A percentile compares a stretch with the other conserved stretches of the same genome.
Evolutionary conservation across 2,888 invertebrate genomes (phyloP).

Genomic region (Drosophila differens): DNA sequence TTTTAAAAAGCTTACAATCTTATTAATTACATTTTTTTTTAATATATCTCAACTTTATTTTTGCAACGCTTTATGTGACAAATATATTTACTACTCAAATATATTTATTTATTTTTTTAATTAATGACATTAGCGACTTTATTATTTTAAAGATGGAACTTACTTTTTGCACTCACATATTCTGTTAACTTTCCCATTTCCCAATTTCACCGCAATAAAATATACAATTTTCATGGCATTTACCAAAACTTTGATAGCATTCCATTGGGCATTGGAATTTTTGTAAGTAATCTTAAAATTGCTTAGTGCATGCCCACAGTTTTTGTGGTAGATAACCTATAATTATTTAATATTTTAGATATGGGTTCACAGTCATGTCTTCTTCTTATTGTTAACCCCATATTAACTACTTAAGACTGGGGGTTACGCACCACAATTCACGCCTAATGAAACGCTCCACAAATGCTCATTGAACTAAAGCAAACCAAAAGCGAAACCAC

Average conservation of each 20-base stretch:
- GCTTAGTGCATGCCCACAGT: not conserved
- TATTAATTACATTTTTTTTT: not conserved
- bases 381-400: slow-evolving; percentile 39
- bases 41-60: not conserved
- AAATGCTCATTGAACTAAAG: slow-evolving; percentile 51
- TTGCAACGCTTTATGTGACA: rapidly evolving
- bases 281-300: slow-evolving; percentile 1
- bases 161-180: not conserved
- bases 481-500: slow-evolving; percentile 57
- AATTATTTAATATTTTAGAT: slow-evolving; percentile 53
- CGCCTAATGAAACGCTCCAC: slow-evolving; percentile 69
- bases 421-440: slow-evolving; percentile 61
- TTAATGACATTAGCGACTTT: not conserved
- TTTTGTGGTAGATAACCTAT: slow-evolving; percentile 24
- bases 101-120: not conserved
- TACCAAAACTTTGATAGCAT: not conserved
- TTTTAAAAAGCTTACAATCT: not conserved
- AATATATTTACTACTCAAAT: too few species aligned
- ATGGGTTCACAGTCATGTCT: slow-evolving; percentile 8
- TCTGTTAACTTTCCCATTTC: not conserved
- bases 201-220: not conserved
- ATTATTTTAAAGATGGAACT: not conserved
- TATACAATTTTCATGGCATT: not conserved
- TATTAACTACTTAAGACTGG: slow-evolving; percentile 67
- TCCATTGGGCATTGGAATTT: slow-evolving; percentile 2